Evolutionary conservation across 2,797 vertebrate genomes (phyloP), one percentile per base, ranked within the genome.

Genomic region (Alauda arvensis): DNA sequence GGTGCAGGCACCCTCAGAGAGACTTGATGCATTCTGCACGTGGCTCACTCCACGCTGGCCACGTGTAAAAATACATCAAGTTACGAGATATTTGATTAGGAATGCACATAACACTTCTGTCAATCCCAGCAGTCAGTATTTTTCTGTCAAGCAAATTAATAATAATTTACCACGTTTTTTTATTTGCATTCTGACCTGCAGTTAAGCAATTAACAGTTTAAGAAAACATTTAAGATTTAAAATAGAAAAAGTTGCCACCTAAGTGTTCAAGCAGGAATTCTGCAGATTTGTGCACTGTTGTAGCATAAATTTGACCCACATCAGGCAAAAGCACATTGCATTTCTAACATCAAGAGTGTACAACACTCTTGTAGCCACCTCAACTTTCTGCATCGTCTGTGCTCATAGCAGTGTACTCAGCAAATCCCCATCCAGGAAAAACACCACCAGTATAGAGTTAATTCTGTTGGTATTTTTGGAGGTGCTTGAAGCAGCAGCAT

Each of bases 241-340:
- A 71, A 71, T 5, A n/a, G 12, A 42, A 91, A 49, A 69, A 9
- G 7, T 20, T 49, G 14, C 4, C 37, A 52, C 37, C 39, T 40
- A 49, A 66, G 8, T 7, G 4, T 24, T 56, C 12, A 49, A 78
- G 19, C 3, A 61, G 18, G 18, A 68, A 10, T 63, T 76, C 45
- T 83, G 6, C 8, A 23, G 15, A 55, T 33, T 31, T 3, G 0
- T 56, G n/a, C 24, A 20, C 29, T 9, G 1, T 7, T 42, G 13
- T 18, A 60, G 18, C 13, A 52, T 19, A 55, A 77, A 43, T 37
- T 34, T 62, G 37, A 59, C 18, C 15, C 5, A 21, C 1, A 2
- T 31, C 45, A 82, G 28, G 40, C 4, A 87, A 60, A 79, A 16
- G 39, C 1, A 62, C 1, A 4, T 34, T 45, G 6, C 1, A 7